Percentiles rank a stretch among this genome's conserved stretches.
Evolutionary conservation across 2,888 invertebrate genomes (phyloP).

Genomic region (Cotesia congregata): DNA sequence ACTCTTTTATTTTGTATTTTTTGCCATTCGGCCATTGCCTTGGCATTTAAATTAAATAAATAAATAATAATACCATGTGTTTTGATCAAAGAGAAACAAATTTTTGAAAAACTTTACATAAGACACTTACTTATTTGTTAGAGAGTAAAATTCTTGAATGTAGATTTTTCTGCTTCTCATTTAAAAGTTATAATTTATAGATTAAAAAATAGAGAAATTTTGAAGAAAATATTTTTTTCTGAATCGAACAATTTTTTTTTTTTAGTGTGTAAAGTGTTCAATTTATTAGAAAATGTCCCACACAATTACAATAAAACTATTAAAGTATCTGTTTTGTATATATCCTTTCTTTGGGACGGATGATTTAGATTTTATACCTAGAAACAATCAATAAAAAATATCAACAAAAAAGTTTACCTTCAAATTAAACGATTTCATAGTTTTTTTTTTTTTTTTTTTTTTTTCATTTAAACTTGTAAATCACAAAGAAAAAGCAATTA

Average conservation of each 20-base stretch:
- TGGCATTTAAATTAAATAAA: not conserved
- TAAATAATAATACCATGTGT: not conserved
- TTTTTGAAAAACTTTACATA: no score
- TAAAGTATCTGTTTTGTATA: not conserved
- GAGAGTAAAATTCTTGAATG: no score
- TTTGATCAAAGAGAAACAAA: no score
- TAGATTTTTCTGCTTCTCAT: no score
- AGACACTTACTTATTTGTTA: no score
- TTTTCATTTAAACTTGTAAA: not conserved
- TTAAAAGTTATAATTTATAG: no score
- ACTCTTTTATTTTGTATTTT: not conserved
- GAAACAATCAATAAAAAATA: not conserved
- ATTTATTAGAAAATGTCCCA: conserved; percentile 21
- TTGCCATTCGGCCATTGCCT: not conserved
- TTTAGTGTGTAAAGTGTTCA: not conserved
- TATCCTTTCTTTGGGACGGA: not conserved
- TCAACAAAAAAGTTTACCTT: not conserved
- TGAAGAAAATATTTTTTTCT: not conserved
- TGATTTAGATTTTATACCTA: not conserved
- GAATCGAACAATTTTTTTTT: not conserved
- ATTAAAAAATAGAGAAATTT: not conserved
- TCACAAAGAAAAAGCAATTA: not conserved
- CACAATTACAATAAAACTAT: not conserved
- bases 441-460: not conserved
- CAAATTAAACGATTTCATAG: not conserved